These are phyloP conservation scores for Drosophila oshimai DNA, from an alignment of 1,140 invertebrate genomes.

Conservation along the genomic window DNA sequence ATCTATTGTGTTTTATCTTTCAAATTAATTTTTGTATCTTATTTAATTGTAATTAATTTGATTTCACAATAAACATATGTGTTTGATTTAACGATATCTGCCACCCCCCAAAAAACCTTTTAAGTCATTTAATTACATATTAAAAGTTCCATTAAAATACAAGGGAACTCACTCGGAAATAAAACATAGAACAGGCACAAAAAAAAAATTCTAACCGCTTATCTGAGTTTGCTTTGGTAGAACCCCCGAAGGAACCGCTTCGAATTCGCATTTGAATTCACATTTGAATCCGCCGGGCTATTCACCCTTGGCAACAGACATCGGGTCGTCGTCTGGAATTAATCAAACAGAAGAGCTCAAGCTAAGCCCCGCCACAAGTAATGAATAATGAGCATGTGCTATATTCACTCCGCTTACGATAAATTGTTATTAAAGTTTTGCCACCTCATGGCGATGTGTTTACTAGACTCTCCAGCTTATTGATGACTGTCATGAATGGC, in stretches of 20 bases:
- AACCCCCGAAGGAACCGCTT: neutral
- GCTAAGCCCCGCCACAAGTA: slow-evolving; percentile 24
- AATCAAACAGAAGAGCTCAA: slow-evolving; percentile 23
- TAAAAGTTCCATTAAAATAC: neutral
- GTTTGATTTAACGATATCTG: neutral
- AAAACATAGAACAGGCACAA: neutral
- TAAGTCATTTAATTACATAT: neutral
- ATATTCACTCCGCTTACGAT: slow-evolving; percentile 9
- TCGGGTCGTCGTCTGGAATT: slow-evolving; percentile 19
- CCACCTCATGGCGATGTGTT: slow-evolving; percentile 9
- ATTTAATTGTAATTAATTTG: neutral
- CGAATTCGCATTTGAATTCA: slow-evolving; percentile 14
- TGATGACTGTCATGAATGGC: slow-evolving; percentile 18
- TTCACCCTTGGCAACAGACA: slow-evolving; percentile 37
- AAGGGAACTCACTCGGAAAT: neutral
- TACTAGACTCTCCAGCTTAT: slow-evolving; percentile 6
- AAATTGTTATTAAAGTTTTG: slow-evolving; percentile 37
- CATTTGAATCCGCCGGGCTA: slow-evolving; percentile 9
- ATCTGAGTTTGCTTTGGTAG: neutral
- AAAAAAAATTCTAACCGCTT: neutral
- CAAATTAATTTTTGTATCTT: too few species aligned
- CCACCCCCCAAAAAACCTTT: neutral
- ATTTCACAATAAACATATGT: neutral
- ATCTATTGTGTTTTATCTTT: too few species aligned
- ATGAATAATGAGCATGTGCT: slow-evolving; percentile 36